phyloP scores from a whole-genome alignment of 1,140 invertebrate species.

The Drosophila melanica region DNA sequence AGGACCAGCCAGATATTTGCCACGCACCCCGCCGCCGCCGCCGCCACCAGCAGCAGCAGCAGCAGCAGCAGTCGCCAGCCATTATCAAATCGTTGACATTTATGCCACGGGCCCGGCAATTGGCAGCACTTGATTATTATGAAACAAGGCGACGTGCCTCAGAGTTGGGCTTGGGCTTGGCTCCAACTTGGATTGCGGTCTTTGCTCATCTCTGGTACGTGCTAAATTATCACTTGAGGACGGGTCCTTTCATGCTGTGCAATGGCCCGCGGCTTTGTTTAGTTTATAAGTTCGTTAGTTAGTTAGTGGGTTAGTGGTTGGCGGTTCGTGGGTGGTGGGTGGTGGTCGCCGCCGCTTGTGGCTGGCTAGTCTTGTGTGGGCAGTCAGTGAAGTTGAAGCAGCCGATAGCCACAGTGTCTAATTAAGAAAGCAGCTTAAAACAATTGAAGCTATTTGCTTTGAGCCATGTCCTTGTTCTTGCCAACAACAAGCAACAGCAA shows the following conservation, averaged over 20 bases:
- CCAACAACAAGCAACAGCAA: constrained; percentile 3
- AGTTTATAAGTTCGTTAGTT: constrained; percentile 73
- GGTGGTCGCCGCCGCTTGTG: no score
- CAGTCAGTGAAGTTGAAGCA: constrained; percentile 56
- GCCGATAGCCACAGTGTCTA: constrained; percentile 61
- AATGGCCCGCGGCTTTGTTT: constrained; percentile 70
- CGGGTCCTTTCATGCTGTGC: constrained; percentile 26
- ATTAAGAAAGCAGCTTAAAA: constrained; percentile 76
- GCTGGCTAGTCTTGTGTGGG: constrained; percentile 6
- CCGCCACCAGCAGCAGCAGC: no score
- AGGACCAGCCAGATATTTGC: constrained; percentile 66
- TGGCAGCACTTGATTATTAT: constrained; percentile 76
- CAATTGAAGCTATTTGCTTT: constrained; percentile 73
- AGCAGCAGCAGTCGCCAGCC: constrained; percentile 44
- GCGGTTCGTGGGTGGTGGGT: no score
- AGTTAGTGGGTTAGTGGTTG: constrained; percentile 48
- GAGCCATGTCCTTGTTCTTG: constrained; percentile 22
- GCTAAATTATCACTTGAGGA: constrained; percentile 65
- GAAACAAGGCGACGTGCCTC: constrained; percentile 62
- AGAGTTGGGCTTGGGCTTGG: constrained; percentile 13
- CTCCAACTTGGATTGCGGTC: neutral
- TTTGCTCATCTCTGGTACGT: constrained; percentile 50
- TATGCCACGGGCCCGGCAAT: constrained; percentile 66
- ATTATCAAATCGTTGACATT: constrained; percentile 83
- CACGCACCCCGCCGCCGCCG: constrained; percentile 41